Evolutionary conservation across 2,113 vertebrate genomes (phyloP).

Genomic region (Catharus bicknelli): DNA sequence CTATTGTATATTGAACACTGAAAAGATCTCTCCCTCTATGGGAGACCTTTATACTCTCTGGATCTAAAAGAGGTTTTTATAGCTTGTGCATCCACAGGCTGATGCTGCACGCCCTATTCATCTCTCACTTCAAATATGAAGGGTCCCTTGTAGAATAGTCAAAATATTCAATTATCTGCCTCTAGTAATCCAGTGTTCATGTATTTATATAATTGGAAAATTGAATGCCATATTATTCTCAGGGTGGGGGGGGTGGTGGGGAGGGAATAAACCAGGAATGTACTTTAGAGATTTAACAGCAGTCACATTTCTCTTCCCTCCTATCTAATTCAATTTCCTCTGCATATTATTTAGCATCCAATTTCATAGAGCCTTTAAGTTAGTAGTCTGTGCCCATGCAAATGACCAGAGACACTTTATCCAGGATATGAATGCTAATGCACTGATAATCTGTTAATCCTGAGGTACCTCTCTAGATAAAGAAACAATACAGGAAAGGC

Average conservation of each 20-base stretch:
- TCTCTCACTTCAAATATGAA: conserved; percentile 21
- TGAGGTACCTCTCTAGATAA: background rate
- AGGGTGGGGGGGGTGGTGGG: background rate
- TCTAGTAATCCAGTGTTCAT: conserved; percentile 28
- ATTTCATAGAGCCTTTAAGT: background rate
- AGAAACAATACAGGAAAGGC: background rate
- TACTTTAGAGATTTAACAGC: conserved; percentile 13
- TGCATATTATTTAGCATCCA: conserved; percentile 12
- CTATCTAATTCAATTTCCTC: conserved; percentile 15
- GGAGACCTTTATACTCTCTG: conserved; percentile 15
- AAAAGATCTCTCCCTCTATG: background rate
- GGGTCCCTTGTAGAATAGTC: conserved; percentile 24
- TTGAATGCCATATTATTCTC: background rate
- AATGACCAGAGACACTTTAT: background rate
- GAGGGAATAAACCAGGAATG: background rate
- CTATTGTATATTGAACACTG: background rate
- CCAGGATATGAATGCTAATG: background rate
- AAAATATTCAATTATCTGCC: conserved; percentile 27
- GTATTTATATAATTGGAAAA: conserved; percentile 53
- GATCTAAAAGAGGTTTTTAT: background rate
- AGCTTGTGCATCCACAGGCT: background rate
- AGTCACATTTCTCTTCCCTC: conserved; percentile 16
- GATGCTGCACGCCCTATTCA: background rate
- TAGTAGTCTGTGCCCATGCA: background rate
- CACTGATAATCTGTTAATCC: background rate